phyloP scores from a whole-genome alignment of 2,113 vertebrate genomes.

The Lota lota region DNA sequence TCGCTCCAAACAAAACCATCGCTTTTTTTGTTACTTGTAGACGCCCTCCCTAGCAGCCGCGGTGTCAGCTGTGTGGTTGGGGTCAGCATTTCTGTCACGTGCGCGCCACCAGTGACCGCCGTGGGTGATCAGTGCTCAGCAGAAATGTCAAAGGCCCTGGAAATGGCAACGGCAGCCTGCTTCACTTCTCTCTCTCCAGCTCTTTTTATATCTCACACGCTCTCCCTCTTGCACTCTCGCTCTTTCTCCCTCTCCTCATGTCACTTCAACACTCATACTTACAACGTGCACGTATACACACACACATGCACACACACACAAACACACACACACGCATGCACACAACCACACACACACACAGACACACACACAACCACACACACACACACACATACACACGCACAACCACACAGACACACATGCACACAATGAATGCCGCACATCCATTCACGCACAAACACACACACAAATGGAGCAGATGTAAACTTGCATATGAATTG shows the following conservation, averaged over 20 bases:
- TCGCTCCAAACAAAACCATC: too few species aligned
- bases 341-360: background rate
- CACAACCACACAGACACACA: background rate
- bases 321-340: too few species aligned
- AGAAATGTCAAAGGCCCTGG: constrained; percentile 61
- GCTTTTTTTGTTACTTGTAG: too few species aligned
- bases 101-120: constrained; percentile 35
- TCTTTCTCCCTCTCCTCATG: background rate
- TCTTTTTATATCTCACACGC: background rate
- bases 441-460: background rate
- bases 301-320: too few species aligned
- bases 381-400: background rate
- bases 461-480: too few species aligned
- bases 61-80: constrained; percentile 48
- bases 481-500: too few species aligned
- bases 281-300: too few species aligned
- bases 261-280: too few species aligned
- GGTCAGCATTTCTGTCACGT: constrained; percentile 66
- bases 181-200: background rate
- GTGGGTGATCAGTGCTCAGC: constrained; percentile 64
- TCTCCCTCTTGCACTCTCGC: constrained; percentile 8
- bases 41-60: constrained; percentile 14
- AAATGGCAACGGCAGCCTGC: constrained; percentile 34
- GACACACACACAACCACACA: constrained; percentile 8
- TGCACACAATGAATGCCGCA: constrained; percentile 1